Evolutionary conservation across 2,113 vertebrate species (phyloP).

Genomic region (Tenebrosternarchus preto): DNA sequence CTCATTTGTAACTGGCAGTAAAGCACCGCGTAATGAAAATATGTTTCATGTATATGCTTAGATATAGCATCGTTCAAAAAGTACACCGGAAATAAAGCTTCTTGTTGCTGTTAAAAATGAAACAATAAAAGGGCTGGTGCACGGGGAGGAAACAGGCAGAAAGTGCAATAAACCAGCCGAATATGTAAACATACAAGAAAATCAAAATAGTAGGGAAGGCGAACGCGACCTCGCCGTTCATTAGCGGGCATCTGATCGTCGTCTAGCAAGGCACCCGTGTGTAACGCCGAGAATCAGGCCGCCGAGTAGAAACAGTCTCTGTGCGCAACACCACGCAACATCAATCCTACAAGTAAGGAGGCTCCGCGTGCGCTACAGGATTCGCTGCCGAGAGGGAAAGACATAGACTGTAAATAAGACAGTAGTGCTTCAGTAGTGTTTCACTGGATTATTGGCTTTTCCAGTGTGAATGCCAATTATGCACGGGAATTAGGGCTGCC

Average conservation of each 20-base stretch:
- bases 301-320: not conserved
- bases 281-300: not conserved
- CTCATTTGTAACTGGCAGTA: constrained; percentile 11
- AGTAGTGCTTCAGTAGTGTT: constrained; percentile 10
- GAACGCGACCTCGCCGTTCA: not conserved
- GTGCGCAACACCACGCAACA: not conserved
- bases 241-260: not conserved
- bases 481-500: constrained; percentile 36
- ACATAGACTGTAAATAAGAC: constrained; percentile 32
- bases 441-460: constrained; percentile 44
- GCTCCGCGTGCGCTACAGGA: not conserved
- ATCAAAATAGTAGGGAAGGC: not conserved
- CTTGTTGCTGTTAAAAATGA: constrained; percentile 6
- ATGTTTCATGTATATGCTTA: not conserved
- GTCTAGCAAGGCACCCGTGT: constrained; percentile 1
- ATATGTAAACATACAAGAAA: constrained; percentile 29
- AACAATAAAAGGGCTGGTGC: constrained; percentile 20
- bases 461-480: constrained; percentile 50
- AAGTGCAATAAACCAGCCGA: constrained; percentile 18
- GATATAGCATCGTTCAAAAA: not conserved
- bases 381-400: not conserved
- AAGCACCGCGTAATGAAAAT: not conserved
- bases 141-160: not conserved
- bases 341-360: not conserved
- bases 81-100: not conserved